Evolutionary conservation across 2,888 invertebrate species (phyloP).

Genomic region (Furcula furcula): DNA sequence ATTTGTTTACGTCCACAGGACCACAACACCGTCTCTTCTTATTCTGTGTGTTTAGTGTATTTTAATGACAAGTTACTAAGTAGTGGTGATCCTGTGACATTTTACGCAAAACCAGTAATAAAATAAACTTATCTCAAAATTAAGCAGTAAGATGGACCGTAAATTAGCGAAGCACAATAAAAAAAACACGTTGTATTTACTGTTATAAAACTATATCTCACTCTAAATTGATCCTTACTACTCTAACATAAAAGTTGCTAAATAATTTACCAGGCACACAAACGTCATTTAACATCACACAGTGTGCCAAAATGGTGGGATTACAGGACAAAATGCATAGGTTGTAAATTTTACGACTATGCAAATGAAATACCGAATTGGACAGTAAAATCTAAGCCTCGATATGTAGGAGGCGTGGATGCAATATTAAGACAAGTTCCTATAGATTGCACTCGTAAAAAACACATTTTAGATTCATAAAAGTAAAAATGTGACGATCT

Average conservation of each 20-base stretch:
- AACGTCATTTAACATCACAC: conserved; percentile 31
- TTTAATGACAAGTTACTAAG: too few relatives aligned
- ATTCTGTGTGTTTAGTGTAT: too few relatives aligned
- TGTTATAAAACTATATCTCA: background rate
- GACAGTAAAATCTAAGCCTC: conserved; percentile 66
- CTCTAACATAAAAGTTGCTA: background rate
- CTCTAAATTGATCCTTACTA: conserved; percentile 5
- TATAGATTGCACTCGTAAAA: conserved; percentile 9
- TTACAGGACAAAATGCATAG: conserved; percentile 73
- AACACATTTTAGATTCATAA: background rate
- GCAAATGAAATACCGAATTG: conserved; percentile 69
- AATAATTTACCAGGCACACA: background rate
- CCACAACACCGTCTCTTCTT: too few relatives aligned
- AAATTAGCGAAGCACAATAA: conserved; percentile 36
- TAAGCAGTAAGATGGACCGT: conserved; percentile 40
- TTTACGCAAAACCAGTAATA: too few relatives aligned
- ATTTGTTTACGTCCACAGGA: too few relatives aligned
- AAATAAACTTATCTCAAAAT: conserved; percentile 39
- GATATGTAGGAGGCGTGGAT: conserved; percentile 52
- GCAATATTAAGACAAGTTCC: conserved; percentile 37
- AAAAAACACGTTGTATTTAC: conserved; percentile 8
- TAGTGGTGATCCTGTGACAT: too few relatives aligned
- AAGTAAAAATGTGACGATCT: too few relatives aligned
- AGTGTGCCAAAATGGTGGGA: conserved; percentile 54
- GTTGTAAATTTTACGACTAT: conserved; percentile 77